Conservation (phyloP, 2,113 vertebrate species). For the Athene noctua region DNA sequence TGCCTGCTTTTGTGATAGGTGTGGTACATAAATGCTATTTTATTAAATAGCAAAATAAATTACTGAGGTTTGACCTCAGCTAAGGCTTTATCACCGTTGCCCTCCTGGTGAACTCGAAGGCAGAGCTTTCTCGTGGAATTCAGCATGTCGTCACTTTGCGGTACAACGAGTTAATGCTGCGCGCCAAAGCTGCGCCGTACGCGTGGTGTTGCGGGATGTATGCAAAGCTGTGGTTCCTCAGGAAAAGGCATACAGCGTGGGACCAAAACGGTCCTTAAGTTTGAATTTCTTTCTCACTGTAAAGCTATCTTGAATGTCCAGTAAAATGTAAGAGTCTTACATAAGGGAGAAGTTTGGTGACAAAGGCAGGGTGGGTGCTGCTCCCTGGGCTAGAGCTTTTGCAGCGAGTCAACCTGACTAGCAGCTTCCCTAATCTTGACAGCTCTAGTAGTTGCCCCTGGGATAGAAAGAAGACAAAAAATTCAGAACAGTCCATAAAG, state of each 20-base stretch:
- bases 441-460: neutral
- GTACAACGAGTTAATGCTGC: constrained; percentile 41
- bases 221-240: neutral
- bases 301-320: neutral
- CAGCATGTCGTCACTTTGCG: constrained; percentile 66
- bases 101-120: constrained; percentile 73
- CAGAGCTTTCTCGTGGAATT: constrained; percentile 62
- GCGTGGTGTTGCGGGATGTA: neutral
- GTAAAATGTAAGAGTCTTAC: neutral
- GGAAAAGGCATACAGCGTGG: neutral
- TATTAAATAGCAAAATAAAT: constrained; percentile 70
- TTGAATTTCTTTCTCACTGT: neutral
- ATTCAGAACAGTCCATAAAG: constrained; percentile 30
- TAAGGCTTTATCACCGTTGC: constrained; percentile 73
- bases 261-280: neutral
- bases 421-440: constrained; percentile 5
- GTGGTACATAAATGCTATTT: constrained; percentile 52
- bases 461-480: constrained; percentile 2
- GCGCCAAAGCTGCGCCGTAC: neutral
- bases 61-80: constrained; percentile 65
- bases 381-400: neutral
- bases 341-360: accelerated
- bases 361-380: neutral
- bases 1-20: constrained; percentile 3
- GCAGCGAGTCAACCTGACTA: neutral